Evolutionary conservation across 2,888 invertebrate species (phyloP).

Genomic region (Tuberolachnus salignus): DNA sequence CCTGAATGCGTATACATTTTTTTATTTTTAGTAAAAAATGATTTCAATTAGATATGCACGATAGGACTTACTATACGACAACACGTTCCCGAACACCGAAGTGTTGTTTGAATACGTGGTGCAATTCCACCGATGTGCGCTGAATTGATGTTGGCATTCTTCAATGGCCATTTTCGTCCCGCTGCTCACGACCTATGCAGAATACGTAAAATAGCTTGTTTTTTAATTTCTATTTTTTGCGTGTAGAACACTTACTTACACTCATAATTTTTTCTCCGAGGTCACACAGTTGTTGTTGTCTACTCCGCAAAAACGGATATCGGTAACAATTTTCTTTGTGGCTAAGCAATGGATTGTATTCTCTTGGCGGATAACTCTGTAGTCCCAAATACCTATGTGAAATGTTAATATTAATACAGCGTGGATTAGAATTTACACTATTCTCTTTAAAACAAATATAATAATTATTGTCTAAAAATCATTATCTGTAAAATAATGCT

Average conservation of each 20-base stretch:
- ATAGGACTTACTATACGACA: constrained; percentile 76
- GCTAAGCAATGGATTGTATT: constrained; percentile 61
- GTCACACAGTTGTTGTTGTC: constrained; percentile 77
- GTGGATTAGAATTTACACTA: background rate
- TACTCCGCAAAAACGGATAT: constrained; percentile 73
- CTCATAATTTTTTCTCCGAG: constrained; percentile 74
- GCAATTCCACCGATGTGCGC: constrained; percentile 88
- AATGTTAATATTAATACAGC: constrained; percentile 20
- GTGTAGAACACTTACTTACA: constrained; percentile 63
- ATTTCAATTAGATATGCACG: too few species aligned
- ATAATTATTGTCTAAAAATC: too few species aligned
- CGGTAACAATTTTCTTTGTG: constrained; percentile 74
- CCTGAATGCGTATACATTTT: constrained; percentile 66
- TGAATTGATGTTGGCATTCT: constrained; percentile 89
- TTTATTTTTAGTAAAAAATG: too few species aligned
- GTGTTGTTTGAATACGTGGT: constrained; percentile 77
- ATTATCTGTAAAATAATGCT: too few species aligned
- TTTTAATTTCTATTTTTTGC: constrained; percentile 22
- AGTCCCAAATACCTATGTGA: constrained; percentile 65
- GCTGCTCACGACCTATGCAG: constrained; percentile 74
- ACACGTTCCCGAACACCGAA: constrained; percentile 82
- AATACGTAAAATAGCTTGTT: constrained; percentile 54
- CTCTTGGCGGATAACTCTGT: constrained; percentile 59
- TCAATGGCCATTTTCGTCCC: constrained; percentile 85
- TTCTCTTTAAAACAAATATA: too few species aligned